These are phyloP conservation scores for Heliconius hewitsoni DNA, from an alignment of 1,140 invertebrate genomes.

Conservation along the genomic window DNA sequence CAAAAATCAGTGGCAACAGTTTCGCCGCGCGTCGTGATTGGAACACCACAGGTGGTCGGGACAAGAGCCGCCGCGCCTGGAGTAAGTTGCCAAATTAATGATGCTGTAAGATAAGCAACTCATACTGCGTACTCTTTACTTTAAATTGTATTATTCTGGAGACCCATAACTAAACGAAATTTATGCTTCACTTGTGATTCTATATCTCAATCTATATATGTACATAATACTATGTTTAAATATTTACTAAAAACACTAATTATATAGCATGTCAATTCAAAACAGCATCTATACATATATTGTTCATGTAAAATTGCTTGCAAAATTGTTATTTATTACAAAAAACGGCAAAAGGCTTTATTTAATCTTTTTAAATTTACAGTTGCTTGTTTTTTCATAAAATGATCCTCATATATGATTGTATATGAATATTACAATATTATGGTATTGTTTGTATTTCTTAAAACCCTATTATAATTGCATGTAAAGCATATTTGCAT, in stretches of 20 bases:
- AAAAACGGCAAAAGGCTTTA: neutral
- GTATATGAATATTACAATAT: neutral
- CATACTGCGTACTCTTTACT: neutral
- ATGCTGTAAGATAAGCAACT: conserved; percentile 21
- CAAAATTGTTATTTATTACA: neutral
- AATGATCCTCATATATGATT: neutral
- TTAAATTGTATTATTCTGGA: conserved; percentile 10
- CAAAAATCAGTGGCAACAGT: conserved; percentile 88
- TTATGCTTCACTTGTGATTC: conserved; percentile 2
- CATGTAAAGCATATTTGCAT: conserved; percentile 12
- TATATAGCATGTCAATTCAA: neutral
- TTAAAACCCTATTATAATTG: neutral
- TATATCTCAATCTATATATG: neutral
- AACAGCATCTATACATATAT: neutral
- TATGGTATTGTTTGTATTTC: neutral
- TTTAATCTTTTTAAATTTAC: neutral
- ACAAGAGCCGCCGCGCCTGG: conserved; percentile 89
- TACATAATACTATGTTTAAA: conserved; percentile 8
- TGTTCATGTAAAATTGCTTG: conserved; percentile 5
- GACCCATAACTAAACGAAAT: conserved; percentile 7
- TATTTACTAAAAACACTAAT: conserved; percentile 16
- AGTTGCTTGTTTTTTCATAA: neutral
- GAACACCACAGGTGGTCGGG: conserved; percentile 89
- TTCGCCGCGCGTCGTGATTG: conserved; percentile 89
- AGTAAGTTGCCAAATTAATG: conserved; percentile 82